Evolutionary conservation across 2,797 vertebrate species (phyloP).

Genomic region (Girardinus metallicus): DNA sequence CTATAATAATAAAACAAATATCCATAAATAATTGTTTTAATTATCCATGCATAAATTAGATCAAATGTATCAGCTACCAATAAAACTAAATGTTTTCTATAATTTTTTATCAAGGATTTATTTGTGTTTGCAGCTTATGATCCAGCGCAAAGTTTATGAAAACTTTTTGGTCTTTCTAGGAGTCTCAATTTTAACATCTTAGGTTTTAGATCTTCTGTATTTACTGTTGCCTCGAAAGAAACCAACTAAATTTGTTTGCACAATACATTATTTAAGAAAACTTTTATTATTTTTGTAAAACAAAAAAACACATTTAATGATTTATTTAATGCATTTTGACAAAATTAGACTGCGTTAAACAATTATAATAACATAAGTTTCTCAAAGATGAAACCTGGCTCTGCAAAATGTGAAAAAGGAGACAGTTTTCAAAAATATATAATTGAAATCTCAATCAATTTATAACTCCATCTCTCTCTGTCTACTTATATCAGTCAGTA

Average conservation of each 20-base stretch:
- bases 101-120: neutral
- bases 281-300: neutral
- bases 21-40: neutral
- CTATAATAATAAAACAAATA: neutral
- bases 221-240: neutral
- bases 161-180: neutral
- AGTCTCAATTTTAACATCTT: neutral
- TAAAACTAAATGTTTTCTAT: neutral
- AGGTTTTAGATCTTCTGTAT: neutral
- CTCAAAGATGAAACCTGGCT: neutral
- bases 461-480: neutral
- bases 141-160: neutral
- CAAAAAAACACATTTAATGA: neutral
- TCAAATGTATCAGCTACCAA: neutral
- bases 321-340: neutral
- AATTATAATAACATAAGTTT: neutral
- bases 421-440: neutral
- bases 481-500: neutral
- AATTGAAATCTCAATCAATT: neutral
- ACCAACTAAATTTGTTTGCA: neutral
- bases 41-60: neutral
- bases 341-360: neutral
- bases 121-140: neutral
- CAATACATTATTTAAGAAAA: neutral
- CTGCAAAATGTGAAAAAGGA: neutral